These are phyloP conservation scores for Eulemur coronatus DNA, from an alignment of 2,797 vertebrate species.

Conservation along the genomic window DNA sequence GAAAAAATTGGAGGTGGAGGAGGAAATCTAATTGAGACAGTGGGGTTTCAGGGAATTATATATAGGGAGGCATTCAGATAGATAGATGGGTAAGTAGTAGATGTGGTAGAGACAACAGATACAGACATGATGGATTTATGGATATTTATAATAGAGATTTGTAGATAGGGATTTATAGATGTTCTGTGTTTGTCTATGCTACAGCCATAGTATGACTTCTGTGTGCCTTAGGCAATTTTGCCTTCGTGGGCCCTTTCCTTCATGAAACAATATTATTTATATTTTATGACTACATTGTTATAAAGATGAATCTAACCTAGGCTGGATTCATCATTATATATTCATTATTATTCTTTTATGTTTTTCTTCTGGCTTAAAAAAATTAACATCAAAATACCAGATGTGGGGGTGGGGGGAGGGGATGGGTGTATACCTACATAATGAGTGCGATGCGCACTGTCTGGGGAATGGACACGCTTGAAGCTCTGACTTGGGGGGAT, in stretches of 20 bases:
- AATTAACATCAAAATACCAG: background rate
- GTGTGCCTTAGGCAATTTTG: background rate
- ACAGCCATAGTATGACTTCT: background rate
- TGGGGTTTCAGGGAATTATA: background rate
- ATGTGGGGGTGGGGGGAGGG: no score
- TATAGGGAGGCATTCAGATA: background rate
- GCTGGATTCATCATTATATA: background rate
- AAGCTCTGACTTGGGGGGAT: no score
- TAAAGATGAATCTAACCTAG: background rate
- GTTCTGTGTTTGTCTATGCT: background rate
- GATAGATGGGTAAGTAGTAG: background rate
- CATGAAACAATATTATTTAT: background rate
- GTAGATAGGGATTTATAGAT: background rate
- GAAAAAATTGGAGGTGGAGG: background rate
- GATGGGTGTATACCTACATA: no score
- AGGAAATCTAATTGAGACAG: background rate
- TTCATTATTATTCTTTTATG: background rate
- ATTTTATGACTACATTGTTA: background rate
- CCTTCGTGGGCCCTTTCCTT: background rate
- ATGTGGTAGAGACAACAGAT: background rate
- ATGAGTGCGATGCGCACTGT: no score
- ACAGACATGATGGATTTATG: background rate
- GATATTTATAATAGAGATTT: background rate
- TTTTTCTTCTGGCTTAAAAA: slow-evolving; percentile 8
- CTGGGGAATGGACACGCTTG: no score